Evolutionary conservation across 2,113 vertebrate species (phyloP), one percentile per base, ranked within the genome.

Genomic region (Pedionomus torquatus): DNA sequence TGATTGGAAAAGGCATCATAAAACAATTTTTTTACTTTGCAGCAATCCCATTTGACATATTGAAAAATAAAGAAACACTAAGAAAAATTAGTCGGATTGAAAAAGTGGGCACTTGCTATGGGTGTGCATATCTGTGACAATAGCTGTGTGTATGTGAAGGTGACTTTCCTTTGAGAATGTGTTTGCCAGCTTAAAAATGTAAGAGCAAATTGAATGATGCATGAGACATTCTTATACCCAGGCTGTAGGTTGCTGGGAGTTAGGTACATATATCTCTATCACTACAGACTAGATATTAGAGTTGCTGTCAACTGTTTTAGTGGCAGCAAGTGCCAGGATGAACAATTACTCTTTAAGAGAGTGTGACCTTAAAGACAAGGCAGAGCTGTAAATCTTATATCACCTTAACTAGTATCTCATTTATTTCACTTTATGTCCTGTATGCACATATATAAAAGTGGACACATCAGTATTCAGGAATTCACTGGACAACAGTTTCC

Each of bases 1-100:
- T 98, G 97, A 98, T 98, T 98, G 95, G 97, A 97, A 97, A 94
- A 96, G 69, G 94, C 97, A 96, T 98, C 96, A 97, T 97, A 98
- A 98, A 98, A 13, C 78, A 93, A 15, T 89, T 96, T 96, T 97
- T 97, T 86, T 97, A 41, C 60, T 87, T 96, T 89, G n/a, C 35
- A 60, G 89, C 95, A 95, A 83, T 68, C 60, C 49, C 48, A 83
- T 74, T 79, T 92, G 94, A 93, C 69, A 41, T 82, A 87, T 60
- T 65, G 94, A 89, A 97, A 97, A 97, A 95, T 52, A 88, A 72
- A 96, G 60, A 63, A 90, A 92, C 84, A 86, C 92, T 96, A 96
- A 97, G 97, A 98, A 97, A 80, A 95, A 98, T 97, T 89, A 97
- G 78, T 94, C 88, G 81, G 87, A 85, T 90, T 95, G 58, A 68